Base-by-base conservation (phyloP, 2,113 vertebrate species). In the Parus major region DNA sequence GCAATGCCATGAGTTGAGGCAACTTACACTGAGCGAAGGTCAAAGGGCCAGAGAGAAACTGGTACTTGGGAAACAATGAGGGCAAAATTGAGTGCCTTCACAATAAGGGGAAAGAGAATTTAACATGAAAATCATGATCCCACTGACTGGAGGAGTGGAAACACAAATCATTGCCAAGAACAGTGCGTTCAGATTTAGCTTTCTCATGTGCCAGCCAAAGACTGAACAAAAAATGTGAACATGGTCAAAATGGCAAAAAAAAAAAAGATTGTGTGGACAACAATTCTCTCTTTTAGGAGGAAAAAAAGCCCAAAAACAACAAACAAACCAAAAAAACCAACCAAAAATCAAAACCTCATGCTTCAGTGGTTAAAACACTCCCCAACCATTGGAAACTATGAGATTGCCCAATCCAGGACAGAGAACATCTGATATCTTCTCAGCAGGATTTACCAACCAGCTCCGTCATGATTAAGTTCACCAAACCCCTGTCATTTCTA, bases 151-250 rank as follows among this genome's bases (percentile, higher is more conserved):
- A 95, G 36, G 65, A 91, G 82, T 65, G 81, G 87, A 95, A 94
- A 95, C 66, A 55, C 55, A 50, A 85, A 27, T 28, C 78, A 42
- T 69, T 93, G 95, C 94, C 93, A 95, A 84, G 96, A 91, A 97
- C 95, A 96, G 81, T 2, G 46, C 85, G 95, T 97, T 94, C 93
- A 63, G 81, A 95, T 97, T 95, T 86, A 89, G 95, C 81, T 72
- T 92, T 89, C 89, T 95, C 91, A 93, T 94, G 91, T 90, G 84
- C 94, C 94, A 95, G 94, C 95, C 94, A 95, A 79, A 82, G 89
- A 84, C 81, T 24, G 84, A 87, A 82, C 53, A 94, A 93, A 96
- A 95, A 95, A 94, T 85, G 91, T 92, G 64, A 92, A 72, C 70
- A 95, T 93, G 91, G 95, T 95, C 91, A 96, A 92, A 92, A 91